phyloP scores from a whole-genome alignment of 2,113 vertebrate species.

The Epinephelus cyanopodus region DNA sequence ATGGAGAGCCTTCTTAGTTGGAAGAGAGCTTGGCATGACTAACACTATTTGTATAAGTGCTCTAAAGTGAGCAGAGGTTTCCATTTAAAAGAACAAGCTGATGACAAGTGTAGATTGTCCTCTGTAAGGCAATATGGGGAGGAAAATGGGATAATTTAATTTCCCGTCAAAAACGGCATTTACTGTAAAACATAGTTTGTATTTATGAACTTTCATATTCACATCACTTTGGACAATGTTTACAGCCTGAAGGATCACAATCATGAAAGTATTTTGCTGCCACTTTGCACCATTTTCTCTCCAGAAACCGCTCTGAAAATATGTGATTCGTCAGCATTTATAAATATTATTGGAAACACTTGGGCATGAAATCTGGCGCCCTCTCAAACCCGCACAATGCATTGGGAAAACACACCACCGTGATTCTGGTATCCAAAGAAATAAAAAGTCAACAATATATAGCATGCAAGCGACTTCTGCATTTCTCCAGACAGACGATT shows the following conservation, averaged over 20 bases:
- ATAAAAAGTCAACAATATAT: background rate
- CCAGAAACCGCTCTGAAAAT: slow-evolving; percentile 42
- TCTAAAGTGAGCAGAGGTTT: slow-evolving; percentile 22
- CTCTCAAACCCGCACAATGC: slow-evolving; percentile 29
- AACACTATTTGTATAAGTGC: background rate
- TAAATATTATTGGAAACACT: slow-evolving; percentile 57
- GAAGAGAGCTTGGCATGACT: slow-evolving; percentile 16
- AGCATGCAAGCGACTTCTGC: background rate
- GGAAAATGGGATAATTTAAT: background rate
- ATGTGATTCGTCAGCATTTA: slow-evolving; percentile 52
- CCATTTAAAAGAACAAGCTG: slow-evolving; percentile 9
- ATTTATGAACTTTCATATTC: background rate
- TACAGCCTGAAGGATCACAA: slow-evolving; percentile 2
- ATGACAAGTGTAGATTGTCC: slow-evolving; percentile 4
- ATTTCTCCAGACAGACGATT: slow-evolving; percentile 12
- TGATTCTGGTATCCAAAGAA: background rate
- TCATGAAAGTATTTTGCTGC: background rate
- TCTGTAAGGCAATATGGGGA: slow-evolving; percentile 2
- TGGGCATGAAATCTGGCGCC: slow-evolving; percentile 16
- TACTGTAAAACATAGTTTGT: background rate
- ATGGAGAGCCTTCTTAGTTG: background rate
- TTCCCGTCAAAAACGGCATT: background rate
- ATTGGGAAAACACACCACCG: slow-evolving; percentile 28
- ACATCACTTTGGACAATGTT: background rate
- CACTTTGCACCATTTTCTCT: slow-evolving; percentile 19